phyloP scores from a whole-genome alignment of 2,797 vertebrate species.

The Pipistrellus kuhlii region DNA sequence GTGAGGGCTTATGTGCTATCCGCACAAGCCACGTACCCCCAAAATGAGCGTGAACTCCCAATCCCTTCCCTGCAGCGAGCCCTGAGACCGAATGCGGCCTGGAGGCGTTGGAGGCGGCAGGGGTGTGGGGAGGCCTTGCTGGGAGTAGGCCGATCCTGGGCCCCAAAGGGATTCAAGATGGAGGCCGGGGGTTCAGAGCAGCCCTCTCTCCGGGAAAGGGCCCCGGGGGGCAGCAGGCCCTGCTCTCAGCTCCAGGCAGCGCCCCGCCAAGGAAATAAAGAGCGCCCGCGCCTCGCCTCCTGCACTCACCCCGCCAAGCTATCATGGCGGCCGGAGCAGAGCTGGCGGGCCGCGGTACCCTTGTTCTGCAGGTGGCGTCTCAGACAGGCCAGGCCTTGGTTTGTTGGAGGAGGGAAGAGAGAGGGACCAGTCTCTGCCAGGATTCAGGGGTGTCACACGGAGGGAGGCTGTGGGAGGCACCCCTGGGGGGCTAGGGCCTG shows the following conservation, averaged over 20 bases:
- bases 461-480: no score
- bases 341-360: not conserved
- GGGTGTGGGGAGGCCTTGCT: no score
- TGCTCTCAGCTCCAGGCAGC: fast-evolving
- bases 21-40: fast-evolving
- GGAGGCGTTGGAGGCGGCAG: no score
- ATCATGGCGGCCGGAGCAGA: not conserved
- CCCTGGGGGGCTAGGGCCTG: no score
- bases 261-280: fast-evolving
- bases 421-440: no score
- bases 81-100: no score
- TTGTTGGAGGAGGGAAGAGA: no score
- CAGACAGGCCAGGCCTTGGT: not conserved
- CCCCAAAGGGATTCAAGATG: not conserved
- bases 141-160: not conserved
- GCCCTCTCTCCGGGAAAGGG: fast-evolving
- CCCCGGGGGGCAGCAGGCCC: no score
- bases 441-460: no score
- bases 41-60: no score
- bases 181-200: not conserved
- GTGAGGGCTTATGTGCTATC: not conserved
- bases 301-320: not conserved
- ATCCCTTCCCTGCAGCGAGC: fast-evolving
- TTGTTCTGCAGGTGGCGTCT: not conserved
- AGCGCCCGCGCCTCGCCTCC: not conserved